Evolutionary conservation across 2,113 vertebrate species (phyloP).

Genomic region (Callipepla squamata): DNA sequence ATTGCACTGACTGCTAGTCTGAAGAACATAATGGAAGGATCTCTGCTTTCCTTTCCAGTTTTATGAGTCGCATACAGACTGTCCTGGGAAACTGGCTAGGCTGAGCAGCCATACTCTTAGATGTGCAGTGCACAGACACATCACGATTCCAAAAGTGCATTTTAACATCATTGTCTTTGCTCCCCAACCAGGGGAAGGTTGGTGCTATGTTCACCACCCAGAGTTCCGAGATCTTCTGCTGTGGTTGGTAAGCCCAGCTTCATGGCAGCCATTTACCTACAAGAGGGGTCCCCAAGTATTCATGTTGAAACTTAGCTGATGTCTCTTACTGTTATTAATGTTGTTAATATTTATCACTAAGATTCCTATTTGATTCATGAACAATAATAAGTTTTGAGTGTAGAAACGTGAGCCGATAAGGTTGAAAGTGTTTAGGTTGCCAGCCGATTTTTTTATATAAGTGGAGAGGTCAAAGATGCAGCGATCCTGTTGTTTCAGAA

Average conservation of each 20-base stretch:
- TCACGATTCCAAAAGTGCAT: neutral
- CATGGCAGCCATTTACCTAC: rapidly evolving
- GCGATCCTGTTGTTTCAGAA: slow-evolving; percentile 24
- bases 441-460: neutral
- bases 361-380: neutral
- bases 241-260: neutral
- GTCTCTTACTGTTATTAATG: neutral
- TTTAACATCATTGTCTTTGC: neutral
- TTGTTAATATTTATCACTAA: neutral
- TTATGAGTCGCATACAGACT: neutral
- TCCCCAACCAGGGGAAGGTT: neutral
- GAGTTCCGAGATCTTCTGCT: neutral
- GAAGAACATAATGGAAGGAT: neutral
- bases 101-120: neutral
- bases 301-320: neutral
- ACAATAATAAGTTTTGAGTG: neutral
- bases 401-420: neutral
- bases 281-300: rapidly evolving
- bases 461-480: slow-evolving; percentile 7
- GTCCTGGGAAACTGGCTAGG: neutral
- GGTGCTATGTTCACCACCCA: rapidly evolving
- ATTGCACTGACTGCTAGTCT: neutral
- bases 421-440: neutral
- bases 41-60: neutral
- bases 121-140: neutral